A percentile compares a stretch with the other conserved stretches of the same genome.
Conservation (phyloP, 2,797 vertebrate genomes). For the Chiroxiphia lanceolata region DNA sequence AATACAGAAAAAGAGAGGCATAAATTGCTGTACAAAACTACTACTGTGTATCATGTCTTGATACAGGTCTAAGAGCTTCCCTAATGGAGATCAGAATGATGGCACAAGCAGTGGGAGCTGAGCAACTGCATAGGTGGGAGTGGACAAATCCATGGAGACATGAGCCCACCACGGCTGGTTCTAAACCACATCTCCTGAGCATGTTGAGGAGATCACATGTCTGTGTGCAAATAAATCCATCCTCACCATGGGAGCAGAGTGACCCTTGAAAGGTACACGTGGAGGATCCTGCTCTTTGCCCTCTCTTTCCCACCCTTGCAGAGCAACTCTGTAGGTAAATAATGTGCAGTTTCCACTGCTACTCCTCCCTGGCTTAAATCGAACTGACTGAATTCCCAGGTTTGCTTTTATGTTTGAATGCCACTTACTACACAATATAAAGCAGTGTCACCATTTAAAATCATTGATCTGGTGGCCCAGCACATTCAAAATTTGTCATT, state of each 20-base stretch:
- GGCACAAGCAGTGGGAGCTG: neutral
- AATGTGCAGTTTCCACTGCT: accelerated
- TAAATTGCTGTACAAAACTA: accelerated
- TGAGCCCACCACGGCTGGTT: neutral
- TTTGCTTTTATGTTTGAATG: neutral
- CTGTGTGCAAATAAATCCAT: too few relatives aligned
- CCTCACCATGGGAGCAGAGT: neutral
- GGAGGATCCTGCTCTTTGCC: neutral
- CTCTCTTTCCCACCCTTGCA: neutral
- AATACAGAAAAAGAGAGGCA: neutral
- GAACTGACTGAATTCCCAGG: neutral
- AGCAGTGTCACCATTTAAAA: neutral
- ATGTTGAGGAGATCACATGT: accelerated
- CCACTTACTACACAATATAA: neutral
- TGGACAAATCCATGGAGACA: neutral
- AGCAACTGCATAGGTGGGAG: neutral
- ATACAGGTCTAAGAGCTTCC: neutral
- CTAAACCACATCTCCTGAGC: neutral
- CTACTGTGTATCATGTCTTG: accelerated
- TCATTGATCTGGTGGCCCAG: too few relatives aligned
- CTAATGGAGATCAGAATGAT: accelerated
- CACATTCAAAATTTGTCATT: neutral
- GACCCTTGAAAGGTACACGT: accelerated
- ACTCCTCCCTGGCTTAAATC: accelerated
- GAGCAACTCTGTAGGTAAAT: neutral